Evolutionary conservation across 2,797 vertebrate genomes (phyloP).

Genomic region (Cercopithecus petaurista): DNA sequence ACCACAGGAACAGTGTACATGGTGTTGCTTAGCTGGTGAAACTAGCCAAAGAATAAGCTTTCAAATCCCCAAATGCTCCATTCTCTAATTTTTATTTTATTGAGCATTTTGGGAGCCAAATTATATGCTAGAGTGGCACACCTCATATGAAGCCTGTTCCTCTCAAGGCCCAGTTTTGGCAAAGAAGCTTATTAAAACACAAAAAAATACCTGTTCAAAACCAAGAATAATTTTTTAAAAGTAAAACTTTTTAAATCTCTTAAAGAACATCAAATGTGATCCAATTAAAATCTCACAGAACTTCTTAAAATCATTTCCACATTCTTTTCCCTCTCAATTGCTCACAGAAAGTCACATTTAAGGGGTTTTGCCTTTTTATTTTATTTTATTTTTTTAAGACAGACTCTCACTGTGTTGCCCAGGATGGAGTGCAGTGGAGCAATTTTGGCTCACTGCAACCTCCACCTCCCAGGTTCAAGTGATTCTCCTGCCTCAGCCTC

Average conservation of each 20-base stretch:
- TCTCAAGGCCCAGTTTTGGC: not conserved
- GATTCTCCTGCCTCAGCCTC: not conserved
- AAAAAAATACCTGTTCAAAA: not conserved
- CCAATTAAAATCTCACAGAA: not conserved
- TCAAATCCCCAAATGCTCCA: constrained; percentile 7
- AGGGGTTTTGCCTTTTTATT: not conserved
- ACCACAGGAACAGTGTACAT: not conserved
- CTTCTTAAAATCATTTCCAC: not conserved
- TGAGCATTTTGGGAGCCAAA: not conserved
- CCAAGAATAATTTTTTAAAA: not conserved
- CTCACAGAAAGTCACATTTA: not conserved
- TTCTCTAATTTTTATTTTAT: not conserved
- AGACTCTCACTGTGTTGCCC: not conserved
- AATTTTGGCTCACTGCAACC: not conserved
- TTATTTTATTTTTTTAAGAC: not conserved
- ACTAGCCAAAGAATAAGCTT: not conserved
- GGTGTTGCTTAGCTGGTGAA: not conserved
- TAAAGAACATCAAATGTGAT: constrained; percentile 4
- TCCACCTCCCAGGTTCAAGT: not conserved
- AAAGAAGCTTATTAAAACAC: not conserved
- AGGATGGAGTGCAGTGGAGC: not conserved
- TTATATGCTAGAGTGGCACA: not conserved
- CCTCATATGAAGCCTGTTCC: not conserved
- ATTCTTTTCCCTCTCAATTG: not conserved
- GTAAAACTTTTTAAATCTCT: not conserved